Conservation (phyloP, 2,888 invertebrate species). For the Ferrisia virgata region DNA sequence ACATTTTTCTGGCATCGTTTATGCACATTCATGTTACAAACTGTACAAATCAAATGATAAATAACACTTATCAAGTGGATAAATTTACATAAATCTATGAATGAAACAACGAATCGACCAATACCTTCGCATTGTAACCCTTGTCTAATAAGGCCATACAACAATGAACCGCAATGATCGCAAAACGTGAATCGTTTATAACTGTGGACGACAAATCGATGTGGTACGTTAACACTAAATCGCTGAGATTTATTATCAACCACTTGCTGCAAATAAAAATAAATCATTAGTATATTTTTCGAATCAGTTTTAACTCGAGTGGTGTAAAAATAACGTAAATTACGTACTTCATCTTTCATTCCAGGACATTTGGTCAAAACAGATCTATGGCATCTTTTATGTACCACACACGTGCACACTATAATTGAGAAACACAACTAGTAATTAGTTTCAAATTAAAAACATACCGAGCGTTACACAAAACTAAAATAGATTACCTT, state of each 20-base stretch:
- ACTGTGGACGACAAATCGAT: slow-evolving; percentile 91
- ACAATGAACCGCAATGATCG: slow-evolving; percentile 97
- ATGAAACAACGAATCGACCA: slow-evolving; percentile 5
- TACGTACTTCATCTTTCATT: slow-evolving; percentile 67
- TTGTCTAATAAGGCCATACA: slow-evolving; percentile 94
- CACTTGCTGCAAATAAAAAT: slow-evolving; percentile 4
- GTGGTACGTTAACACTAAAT: slow-evolving; percentile 98
- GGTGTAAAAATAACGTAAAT: not conserved
- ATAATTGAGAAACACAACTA: slow-evolving; percentile 53
- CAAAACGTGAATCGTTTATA: slow-evolving; percentile 99
- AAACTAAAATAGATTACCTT: slow-evolving; percentile 64
- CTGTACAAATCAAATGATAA: slow-evolving; percentile 55
- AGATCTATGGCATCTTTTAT: slow-evolving; percentile 95
- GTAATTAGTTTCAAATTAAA: slow-evolving; percentile 47
- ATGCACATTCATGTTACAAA: slow-evolving; percentile 96
- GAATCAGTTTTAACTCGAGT: not conserved
- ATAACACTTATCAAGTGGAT: slow-evolving; percentile 4
- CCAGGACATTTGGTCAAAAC: slow-evolving; percentile 99
- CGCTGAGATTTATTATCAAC: slow-evolving; percentile 64
- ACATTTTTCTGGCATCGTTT: slow-evolving; percentile 99
- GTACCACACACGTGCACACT: slow-evolving; percentile 99
- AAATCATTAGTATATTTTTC: not conserved
- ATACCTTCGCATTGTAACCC: slow-evolving; percentile 91
- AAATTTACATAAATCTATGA: not conserved
- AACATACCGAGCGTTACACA: slow-evolving; percentile 48